These are phyloP conservation scores for Brachystomella parvula DNA, from an alignment of 1,140 invertebrate genomes.

Conservation along the genomic window DNA sequence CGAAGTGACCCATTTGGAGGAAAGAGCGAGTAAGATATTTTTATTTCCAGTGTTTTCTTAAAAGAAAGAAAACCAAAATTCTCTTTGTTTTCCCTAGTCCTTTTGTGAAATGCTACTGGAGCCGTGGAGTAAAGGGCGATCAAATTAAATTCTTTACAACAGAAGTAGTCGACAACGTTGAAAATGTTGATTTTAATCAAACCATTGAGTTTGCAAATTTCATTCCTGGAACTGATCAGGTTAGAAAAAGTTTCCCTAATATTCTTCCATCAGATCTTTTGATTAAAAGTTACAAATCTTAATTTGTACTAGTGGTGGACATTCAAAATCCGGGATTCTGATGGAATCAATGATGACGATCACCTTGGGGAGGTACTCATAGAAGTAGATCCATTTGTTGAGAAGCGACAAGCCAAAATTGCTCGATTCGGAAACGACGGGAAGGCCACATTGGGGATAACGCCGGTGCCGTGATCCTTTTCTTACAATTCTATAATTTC, in stretches of 20 bases:
- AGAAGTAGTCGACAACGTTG: slow-evolving; percentile 23
- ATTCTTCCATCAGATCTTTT: slow-evolving; percentile 9
- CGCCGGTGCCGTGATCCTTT: background rate
- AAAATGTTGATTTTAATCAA: slow-evolving; percentile 25
- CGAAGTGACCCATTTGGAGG: slow-evolving; percentile 24
- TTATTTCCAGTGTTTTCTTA: too few relatives aligned
- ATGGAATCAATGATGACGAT: slow-evolving; percentile 26
- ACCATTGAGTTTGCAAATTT: slow-evolving; percentile 32
- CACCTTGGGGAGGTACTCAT: slow-evolving; percentile 26
- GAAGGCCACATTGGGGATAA: slow-evolving; percentile 14
- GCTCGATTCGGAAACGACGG: slow-evolving; percentile 1
- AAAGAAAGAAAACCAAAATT: too few relatives aligned
- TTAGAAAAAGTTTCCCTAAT: slow-evolving; percentile 3
- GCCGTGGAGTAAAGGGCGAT: slow-evolving; percentile 23
- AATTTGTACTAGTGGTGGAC: slow-evolving; percentile 24
- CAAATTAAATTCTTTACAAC: slow-evolving; percentile 28
- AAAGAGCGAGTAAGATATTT: too few relatives aligned
- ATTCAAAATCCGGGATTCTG: slow-evolving; percentile 30
- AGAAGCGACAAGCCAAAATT: background rate
- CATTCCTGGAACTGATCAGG: slow-evolving; percentile 28
- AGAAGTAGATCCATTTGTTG: slow-evolving; percentile 26
- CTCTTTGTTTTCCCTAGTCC: too few relatives aligned
- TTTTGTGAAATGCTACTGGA: slow-evolving; percentile 32
- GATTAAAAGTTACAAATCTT: slow-evolving; percentile 1
- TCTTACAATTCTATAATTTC: too few relatives aligned